These are phyloP conservation scores for Brachypterus glaber DNA, from an alignment of 2,888 invertebrate species.

Conservation along the genomic window DNA sequence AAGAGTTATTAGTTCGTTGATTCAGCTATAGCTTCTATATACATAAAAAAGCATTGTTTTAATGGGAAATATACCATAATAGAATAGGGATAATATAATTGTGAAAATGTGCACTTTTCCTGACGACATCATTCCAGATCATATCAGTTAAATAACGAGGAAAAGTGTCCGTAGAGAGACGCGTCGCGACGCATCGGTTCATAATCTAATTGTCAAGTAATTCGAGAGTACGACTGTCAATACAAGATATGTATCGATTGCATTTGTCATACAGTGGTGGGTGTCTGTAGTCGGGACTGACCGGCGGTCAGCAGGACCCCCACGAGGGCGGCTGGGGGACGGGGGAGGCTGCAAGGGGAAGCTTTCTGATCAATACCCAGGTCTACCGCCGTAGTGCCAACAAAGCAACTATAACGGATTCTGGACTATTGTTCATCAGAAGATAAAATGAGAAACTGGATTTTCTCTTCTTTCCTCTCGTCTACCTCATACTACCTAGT, in stretches of 20 bases:
- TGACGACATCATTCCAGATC: no score
- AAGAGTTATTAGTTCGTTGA: no score
- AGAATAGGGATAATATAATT: no score
- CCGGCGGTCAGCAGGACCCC: slow-evolving; percentile 37
- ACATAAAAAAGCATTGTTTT: no score
- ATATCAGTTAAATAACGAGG: no score
- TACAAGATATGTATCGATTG: slow-evolving; percentile 42
- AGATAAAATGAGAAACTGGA: slow-evolving; percentile 43
- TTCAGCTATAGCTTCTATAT: no score
- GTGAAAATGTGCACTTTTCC: no score
- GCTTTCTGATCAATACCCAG: slow-evolving; percentile 42
- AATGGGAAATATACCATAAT: no score
- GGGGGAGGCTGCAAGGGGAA: slow-evolving; percentile 34
- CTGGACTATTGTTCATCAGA: slow-evolving; percentile 44
- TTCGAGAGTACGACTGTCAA: slow-evolving; percentile 36
- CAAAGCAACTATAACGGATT: slow-evolving; percentile 45
- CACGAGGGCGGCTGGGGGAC: slow-evolving; percentile 26
- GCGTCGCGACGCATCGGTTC: slow-evolving; percentile 11
- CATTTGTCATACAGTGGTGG: slow-evolving; percentile 43
- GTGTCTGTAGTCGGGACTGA: slow-evolving; percentile 33
- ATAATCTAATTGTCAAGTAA: slow-evolving; percentile 32
- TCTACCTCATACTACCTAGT: slow-evolving; percentile 4
- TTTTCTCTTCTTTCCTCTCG: slow-evolving; percentile 27
- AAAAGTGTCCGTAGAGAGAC: not conserved
- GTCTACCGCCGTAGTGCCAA: slow-evolving; percentile 44